These are phyloP conservation scores for Orthonyx spaldingii DNA, from an alignment of 2,113 vertebrate species.

Conservation along the genomic window DNA sequence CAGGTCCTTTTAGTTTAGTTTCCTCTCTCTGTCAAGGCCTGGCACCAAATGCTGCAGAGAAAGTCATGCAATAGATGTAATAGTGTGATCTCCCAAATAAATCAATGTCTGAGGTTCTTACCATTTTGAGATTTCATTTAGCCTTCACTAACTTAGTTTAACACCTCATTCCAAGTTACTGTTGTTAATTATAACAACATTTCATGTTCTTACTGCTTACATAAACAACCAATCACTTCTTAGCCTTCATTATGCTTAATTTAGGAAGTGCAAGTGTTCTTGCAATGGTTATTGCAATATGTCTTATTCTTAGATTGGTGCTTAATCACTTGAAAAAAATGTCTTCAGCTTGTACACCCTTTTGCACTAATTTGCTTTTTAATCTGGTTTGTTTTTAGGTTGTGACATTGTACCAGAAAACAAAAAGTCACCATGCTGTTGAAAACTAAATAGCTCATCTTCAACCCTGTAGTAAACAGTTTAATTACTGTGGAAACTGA, in stretches of 20 bases:
- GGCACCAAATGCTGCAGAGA: not conserved
- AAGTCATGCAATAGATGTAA: not conserved
- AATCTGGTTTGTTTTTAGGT: not conserved
- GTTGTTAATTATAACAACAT: not conserved
- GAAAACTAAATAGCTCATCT: not conserved
- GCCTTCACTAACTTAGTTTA: not conserved
- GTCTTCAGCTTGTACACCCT: not conserved
- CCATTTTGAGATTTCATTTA: not conserved
- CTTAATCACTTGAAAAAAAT: not conserved
- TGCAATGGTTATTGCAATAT: not conserved
- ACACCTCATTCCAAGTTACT: not conserved
- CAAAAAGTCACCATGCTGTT: not conserved
- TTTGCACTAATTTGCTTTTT: not conserved
- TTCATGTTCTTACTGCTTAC: not conserved
- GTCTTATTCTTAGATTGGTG: not conserved
- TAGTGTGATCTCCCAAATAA: not conserved
- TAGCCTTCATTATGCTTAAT: not conserved
- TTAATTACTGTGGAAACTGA: not conserved
- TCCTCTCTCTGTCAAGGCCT: not conserved
- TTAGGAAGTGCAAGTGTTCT: not conserved
- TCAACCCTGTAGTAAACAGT: not conserved
- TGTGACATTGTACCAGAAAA: not conserved
- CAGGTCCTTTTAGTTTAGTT: not conserved
- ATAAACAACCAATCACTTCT: not conserved
- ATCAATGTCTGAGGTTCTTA: not conserved